Evolutionary conservation across 2,113 vertebrate genomes (phyloP).

Genomic region (Ophthalmolycus amberensis): DNA sequence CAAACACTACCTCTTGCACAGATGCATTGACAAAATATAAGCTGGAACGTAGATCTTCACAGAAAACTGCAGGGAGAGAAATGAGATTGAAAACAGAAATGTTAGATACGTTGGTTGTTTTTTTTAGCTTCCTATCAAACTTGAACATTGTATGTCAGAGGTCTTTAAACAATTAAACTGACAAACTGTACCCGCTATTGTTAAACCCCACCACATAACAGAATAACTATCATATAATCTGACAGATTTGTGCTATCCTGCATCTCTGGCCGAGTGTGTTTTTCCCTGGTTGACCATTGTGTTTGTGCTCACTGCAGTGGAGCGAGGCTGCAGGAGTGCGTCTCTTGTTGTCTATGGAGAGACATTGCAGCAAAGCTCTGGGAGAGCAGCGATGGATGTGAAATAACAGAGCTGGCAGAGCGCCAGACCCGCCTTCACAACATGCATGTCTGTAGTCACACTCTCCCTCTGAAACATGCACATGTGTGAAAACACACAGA

Average conservation of each 20-base stretch:
- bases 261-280: slow-evolving; percentile 20
- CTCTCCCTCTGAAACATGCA: slow-evolving; percentile 1
- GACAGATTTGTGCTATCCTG: slow-evolving; percentile 2
- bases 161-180: slow-evolving; percentile 1
- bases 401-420: slow-evolving; percentile 40
- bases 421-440: slow-evolving; percentile 6
- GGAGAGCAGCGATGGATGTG: slow-evolving; percentile 35
- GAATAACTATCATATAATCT: not conserved
- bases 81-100: slow-evolving; percentile 55
- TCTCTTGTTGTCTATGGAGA: slow-evolving; percentile 40
- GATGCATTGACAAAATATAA: slow-evolving; percentile 99
- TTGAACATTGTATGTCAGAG: not conserved
- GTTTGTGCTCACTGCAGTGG: slow-evolving; percentile 56
- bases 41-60: slow-evolving; percentile 99
- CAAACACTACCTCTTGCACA: slow-evolving; percentile 99
- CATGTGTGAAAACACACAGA: not conserved
- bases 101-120: not conserved
- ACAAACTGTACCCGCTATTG: not conserved
- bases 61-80: slow-evolving; percentile 89
- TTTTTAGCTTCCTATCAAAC: not conserved
- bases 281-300: slow-evolving; percentile 41
- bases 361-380: slow-evolving; percentile 49
- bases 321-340: slow-evolving; percentile 34
- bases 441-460: slow-evolving; percentile 6
- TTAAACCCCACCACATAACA: slow-evolving; percentile 1